These are phyloP conservation scores for Pristionchus fissidentatus DNA, from an alignment of 2,888 invertebrate genomes.

Conservation along the genomic window DNA sequence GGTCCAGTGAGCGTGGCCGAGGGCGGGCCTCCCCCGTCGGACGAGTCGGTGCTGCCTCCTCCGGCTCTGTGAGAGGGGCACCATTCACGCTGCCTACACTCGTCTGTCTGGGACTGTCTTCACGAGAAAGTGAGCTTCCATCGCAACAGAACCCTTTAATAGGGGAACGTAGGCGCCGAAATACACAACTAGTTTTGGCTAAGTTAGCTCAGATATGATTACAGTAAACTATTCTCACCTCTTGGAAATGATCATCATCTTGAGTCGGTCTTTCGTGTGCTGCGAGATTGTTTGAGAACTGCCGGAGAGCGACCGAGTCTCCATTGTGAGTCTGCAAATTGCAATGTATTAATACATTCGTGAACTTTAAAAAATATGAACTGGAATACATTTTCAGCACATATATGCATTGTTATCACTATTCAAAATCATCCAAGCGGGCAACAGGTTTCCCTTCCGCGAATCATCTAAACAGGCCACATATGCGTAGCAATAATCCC, in stretches of 20 bases:
- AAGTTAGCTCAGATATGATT: neutral
- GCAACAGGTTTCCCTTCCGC: too few species aligned
- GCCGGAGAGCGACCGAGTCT: slow-evolving; percentile 63
- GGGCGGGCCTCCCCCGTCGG: slow-evolving; percentile 2
- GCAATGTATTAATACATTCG: neutral
- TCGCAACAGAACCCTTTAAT: too few species aligned
- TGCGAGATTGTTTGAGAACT: slow-evolving; percentile 72
- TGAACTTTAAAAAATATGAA: neutral
- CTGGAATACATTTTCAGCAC: too few species aligned
- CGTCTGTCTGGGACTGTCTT: too few species aligned
- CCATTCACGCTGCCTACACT: too few species aligned
- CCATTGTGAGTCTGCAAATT: slow-evolving; percentile 51
- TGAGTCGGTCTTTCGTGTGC: slow-evolving; percentile 73
- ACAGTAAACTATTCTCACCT: slow-evolving; percentile 50
- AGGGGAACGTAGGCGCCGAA: too few species aligned
- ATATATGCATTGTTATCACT: too few species aligned
- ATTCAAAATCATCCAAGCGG: too few species aligned
- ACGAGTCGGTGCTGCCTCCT: slow-evolving; percentile 51
- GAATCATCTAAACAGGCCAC: too few species aligned
- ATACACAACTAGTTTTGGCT: neutral
- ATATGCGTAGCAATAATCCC: too few species aligned
- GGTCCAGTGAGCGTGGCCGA: neutral
- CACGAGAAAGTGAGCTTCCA: too few species aligned
- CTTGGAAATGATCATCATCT: slow-evolving; percentile 71
- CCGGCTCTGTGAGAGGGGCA: slow-evolving; percentile 45